Evolutionary conservation across 2,113 vertebrate genomes (phyloP), one percentile per base, ranked within the genome.

Genomic region (Piprites chloris): DNA sequence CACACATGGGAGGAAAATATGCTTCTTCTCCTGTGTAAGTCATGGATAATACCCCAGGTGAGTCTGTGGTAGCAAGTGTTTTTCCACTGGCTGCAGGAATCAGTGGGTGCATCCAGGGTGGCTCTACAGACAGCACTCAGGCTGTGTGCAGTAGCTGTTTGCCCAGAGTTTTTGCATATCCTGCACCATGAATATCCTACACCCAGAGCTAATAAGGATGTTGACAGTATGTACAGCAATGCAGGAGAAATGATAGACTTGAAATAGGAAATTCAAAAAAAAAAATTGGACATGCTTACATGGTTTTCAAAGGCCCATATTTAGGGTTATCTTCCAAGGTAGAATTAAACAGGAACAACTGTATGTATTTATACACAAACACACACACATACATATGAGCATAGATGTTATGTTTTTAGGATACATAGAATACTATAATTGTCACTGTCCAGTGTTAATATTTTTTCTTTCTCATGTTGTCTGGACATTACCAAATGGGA

Each of bases 71-170:
- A 30, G 46, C 27, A 55, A 46, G 9, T 7, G 16, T 52, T 42
- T 63, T 67, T 28, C 16, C 11, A 2, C 61, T 65, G 7, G 5
- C 24, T 75, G 42, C 9, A 16, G 47, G 42, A 56, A 15, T 26
- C 0, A 0, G 9, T 35, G 37, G 14, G 3, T 37, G 15, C 35
- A 18, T 13, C 41, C 39, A 32, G 2, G 6, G 1, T 47, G 30
- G 18, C 30, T 75, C 71, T 17, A 26, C 16, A 52, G 30, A 23
- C 24, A 30, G 35, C 21, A 12, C 69, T 66, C 13, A 4, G 39
- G 33, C 23, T 39, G 9, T 28, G 8, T 26, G 27, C 56, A 55
- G 26, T 5, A 82, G 56, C 55, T 19, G 2, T 30, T 72, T 66
- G 26, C 46, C 17, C 15, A 33, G 23, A 61, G 28, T 2, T 73